These are phyloP conservation scores for Physella acuta DNA, from an alignment of 1,140 invertebrate species.

Conservation along the genomic window DNA sequence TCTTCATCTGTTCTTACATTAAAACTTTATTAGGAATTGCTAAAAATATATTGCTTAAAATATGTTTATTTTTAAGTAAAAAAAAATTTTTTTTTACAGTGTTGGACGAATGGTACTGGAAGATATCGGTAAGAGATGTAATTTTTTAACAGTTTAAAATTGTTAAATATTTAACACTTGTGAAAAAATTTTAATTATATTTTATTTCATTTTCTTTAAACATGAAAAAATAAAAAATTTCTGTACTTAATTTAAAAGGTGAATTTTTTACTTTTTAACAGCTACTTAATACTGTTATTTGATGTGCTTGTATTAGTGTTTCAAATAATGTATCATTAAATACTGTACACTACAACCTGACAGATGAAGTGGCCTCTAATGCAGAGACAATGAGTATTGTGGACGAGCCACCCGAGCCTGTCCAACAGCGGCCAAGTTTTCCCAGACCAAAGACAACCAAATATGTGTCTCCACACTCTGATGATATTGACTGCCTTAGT, in stretches of 20 bases:
- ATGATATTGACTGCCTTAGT: conserved; percentile 46
- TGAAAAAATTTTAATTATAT: too few relatives aligned
- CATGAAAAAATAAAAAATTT: not conserved
- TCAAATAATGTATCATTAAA: too few relatives aligned
- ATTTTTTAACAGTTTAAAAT: too few relatives aligned
- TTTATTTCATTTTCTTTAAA: not conserved
- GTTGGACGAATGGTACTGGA: conserved; percentile 22
- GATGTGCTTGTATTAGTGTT: not conserved
- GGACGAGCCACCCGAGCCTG: not conserved
- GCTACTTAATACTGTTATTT: not conserved
- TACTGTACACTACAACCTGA: not conserved
- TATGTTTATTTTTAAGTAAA: too few relatives aligned
- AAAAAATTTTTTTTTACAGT: conserved; percentile 24
- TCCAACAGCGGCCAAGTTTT: not conserved
- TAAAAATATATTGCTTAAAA: too few relatives aligned
- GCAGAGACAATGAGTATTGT: not conserved
- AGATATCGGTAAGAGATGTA: conserved; percentile 21
- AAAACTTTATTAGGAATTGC: too few relatives aligned
- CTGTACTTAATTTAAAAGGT: too few relatives aligned
- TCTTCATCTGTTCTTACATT: too few relatives aligned
- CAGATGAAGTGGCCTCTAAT: not conserved
- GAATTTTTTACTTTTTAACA: not conserved
- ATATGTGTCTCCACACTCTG: conserved; percentile 23
- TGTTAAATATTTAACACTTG: too few relatives aligned
- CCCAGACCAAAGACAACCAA: conserved; percentile 34